Base-by-base conservation (phyloP, 2,888 invertebrate species). In the Pammene fasciana region DNA sequence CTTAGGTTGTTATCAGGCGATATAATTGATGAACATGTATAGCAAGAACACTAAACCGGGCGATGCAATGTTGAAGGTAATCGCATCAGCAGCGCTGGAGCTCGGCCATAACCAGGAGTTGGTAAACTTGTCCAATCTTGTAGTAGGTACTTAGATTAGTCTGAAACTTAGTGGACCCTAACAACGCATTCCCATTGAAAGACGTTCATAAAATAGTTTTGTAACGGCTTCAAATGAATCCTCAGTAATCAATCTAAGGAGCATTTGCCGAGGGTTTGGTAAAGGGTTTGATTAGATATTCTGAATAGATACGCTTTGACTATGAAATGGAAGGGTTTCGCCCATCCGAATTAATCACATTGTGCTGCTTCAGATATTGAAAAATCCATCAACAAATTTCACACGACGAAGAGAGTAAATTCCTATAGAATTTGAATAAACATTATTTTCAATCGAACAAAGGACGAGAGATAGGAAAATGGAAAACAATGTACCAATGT, bases 111-210 rank as follows among this genome's bases (percentile, higher is more conserved):
- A 82, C 79, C 80, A 76, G 80, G 81, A 78, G 81, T 82, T 84
- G 11, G 36, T 18, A 76, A 88, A 90, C 83, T 88, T 86, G 78
- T 75, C 82, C 85, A 82, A 86, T 85, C 83, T 84, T 79, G 80
- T 85, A 85, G 78, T n/a, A n/a, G n/a, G n/a, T 81, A 83, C 75
- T 78, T 86, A 86, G 85, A 89, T 90, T 88, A 87, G 87, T 86
- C 82, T 76, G 70, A 85, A 87, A 87, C 86, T 89, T 84, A 72
- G 78, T 54, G 77, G 78, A 79, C 79, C 82, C 83, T 81, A 78
- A 78, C 78, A 79, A 82, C 79, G 77, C 75, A 72, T 75, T 76
- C 74, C 73, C 71, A 75, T 74, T 81, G 65, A 73, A 76, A 72
- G 76, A 73, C 73, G 78, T 79, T 82, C 77, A 78, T 76, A 79